phyloP scores from a whole-genome alignment of 2,113 vertebrate species.

The Petromus typicus region DNA sequence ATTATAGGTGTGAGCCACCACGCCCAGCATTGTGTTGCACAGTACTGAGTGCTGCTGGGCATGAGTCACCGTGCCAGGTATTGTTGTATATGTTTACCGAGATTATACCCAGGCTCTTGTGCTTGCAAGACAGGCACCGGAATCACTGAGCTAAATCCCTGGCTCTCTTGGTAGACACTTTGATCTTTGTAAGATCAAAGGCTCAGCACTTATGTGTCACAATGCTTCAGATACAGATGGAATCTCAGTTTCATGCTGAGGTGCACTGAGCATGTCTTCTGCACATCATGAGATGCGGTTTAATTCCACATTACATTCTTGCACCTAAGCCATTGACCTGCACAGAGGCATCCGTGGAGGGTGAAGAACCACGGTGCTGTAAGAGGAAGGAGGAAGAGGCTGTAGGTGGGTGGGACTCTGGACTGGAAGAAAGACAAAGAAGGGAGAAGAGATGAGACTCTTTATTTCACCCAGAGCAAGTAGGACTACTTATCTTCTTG shows the following conservation, averaged over 20 bases:
- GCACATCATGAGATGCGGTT: not conserved
- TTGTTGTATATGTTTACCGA: no score
- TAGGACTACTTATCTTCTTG: not conserved
- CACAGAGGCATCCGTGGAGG: not conserved
- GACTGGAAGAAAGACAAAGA: not conserved
- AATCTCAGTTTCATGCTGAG: not conserved
- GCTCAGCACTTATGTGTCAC: not conserved
- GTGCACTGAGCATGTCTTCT: not conserved
- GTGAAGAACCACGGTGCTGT: not conserved
- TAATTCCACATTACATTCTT: not conserved
- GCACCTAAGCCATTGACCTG: not conserved
- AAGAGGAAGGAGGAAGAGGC: not conserved
- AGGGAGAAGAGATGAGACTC: not conserved
- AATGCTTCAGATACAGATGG: not conserved
- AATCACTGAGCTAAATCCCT: no score
- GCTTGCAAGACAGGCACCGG: no score
- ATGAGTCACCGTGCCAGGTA: no score
- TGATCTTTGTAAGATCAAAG: not conserved
- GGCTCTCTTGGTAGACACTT: not conserved
- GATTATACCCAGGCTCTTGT: no score
- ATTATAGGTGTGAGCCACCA: no score
- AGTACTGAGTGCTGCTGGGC: no score
- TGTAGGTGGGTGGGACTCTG: no score
- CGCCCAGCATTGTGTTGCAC: no score
- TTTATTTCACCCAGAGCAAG: not conserved